Base-by-base conservation (phyloP, 2,113 vertebrate species). In the Tragelaphus scriptus region DNA sequence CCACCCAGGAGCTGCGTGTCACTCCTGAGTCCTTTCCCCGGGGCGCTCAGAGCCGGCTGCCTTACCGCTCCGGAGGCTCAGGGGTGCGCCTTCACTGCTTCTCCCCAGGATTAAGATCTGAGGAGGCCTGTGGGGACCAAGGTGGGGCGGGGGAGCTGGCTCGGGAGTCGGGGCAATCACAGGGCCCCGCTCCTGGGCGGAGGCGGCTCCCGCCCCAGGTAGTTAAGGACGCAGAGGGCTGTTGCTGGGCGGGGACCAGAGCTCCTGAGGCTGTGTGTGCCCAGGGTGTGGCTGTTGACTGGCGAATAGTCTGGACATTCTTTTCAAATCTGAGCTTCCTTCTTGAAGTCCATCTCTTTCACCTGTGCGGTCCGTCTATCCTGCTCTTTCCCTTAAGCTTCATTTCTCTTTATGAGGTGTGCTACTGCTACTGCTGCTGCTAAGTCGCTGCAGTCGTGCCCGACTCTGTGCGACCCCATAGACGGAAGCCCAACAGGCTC, bases 161-260 rank as follows among this genome's bases (percentile, higher is more conserved):
- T 26, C 59, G 2, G 32, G 36, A 51, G 63, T 71, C 30, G 0
- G 23, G 53, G 92, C 87, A 93, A 91, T 97, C 96, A 97, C 88
- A 17, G 63, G 11, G 10, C 55, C 7, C 0, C 12, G 36, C 6
- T 59, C 8, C 0, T 0, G 0, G 30, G 55, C 12, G 1, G 63
- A 58, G 81, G 84, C 58, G 15, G 85, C 30, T 12, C 21, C 25
- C 1, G 0, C 49, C 28, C 19, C 14, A 0, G 11, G 95, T 98
- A 3, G 47, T 86, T 94, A 98, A 95, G 97, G 97, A 97, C 93
- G 84, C 97, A 75, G 88, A 94, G 26, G 21, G 17, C 26, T 65
- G 97, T 97, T 97, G 92, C 88, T 86, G 84, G 96, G 97, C 51
- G 4, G 96, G 68, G 32, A 51, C 82, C 56, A 75, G 32, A n/a